Percentiles rank a stretch among this genome's conserved stretches.
Evolutionary conservation across 2,888 invertebrate genomes (phyloP).

Genomic region (Clepsis dumicolana): DNA sequence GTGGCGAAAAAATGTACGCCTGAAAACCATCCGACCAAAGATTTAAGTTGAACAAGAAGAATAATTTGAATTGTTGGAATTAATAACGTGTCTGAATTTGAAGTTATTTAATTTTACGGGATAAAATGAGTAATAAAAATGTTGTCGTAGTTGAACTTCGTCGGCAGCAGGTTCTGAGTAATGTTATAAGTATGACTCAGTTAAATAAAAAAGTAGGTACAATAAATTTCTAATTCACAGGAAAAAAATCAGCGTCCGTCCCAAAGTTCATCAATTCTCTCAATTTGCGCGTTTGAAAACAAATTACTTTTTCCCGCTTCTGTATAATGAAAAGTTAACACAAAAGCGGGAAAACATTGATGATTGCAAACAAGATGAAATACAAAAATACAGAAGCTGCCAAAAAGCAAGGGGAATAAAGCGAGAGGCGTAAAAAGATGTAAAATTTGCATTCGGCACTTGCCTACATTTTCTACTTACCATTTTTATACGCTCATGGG

Average conservation of each 20-base stretch:
- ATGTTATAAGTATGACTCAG: not conserved
- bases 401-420: slow-evolving; percentile 22
- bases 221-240: not conserved
- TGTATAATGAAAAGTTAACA: slow-evolving; percentile 1
- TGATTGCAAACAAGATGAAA: slow-evolving; percentile 27
- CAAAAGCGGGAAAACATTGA: slow-evolving; percentile 6
- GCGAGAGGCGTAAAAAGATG: slow-evolving; percentile 49
- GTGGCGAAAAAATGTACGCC: not conserved
- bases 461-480: slow-evolving; percentile 60
- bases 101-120: too few relatives aligned
- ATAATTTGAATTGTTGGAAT: too few relatives aligned
- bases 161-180: not conserved
- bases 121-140: too few relatives aligned
- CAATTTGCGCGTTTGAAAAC: slow-evolving; percentile 20
- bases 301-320: slow-evolving; percentile 16
- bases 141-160: too few relatives aligned
- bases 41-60: too few relatives aligned
- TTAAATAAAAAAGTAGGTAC: not conserved
- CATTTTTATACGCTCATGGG: slow-evolving; percentile 67
- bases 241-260: not conserved
- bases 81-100: too few relatives aligned
- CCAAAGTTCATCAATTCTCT: slow-evolving; percentile 10
- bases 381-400: slow-evolving; percentile 13
- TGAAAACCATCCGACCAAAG: slow-evolving; percentile 2
- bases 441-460: slow-evolving; percentile 69